Percentiles rank a stretch among this genome's conserved stretches.
These are phyloP conservation scores for Halictus quadricinctus DNA, from an alignment of 2,888 invertebrate species.

Conservation along the genomic window DNA sequence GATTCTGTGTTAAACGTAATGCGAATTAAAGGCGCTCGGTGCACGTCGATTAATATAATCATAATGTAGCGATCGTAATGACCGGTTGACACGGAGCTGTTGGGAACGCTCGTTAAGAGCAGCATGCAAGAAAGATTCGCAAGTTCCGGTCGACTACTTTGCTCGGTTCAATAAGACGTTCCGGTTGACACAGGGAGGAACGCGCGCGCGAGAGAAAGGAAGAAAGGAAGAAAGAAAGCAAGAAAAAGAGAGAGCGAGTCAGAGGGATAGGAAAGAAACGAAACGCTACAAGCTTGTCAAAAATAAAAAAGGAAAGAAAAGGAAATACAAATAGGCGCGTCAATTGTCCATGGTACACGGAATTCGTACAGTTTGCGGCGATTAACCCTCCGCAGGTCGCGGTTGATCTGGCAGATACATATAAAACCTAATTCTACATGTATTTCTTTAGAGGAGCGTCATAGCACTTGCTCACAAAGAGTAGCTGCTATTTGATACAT, in stretches of 20 bases:
- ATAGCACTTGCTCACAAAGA: no score
- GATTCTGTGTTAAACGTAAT: conserved; percentile 2
- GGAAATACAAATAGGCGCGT: background rate
- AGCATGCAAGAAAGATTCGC: conserved; percentile 1
- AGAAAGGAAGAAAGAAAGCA: background rate
- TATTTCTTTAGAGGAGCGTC: no score
- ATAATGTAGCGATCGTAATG: conserved; percentile 1
- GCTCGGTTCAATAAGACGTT: conserved; percentile 4
- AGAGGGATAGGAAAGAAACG: no score
- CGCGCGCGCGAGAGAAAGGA: background rate
- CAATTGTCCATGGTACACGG: conserved; percentile 19
- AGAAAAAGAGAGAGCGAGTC: no score
- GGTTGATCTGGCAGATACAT: no score
- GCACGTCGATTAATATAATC: conserved; percentile 12
- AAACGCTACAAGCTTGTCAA: background rate
- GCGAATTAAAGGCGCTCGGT: background rate
- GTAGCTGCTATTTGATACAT: no score
- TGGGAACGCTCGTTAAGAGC: background rate
- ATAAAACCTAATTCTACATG: background rate
- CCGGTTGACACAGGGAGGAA: background rate
- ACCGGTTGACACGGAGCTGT: background rate
- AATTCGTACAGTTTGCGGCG: conserved; percentile 22
- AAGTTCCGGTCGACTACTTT: conserved; percentile 1
- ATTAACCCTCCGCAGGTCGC: background rate
- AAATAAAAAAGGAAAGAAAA: background rate